Evolutionary conservation across 35 echinoderm and acorn worm species (phyloP), one percentile per base, ranked within the genome.

Genomic region (Strongylocentrotus purpuratus): DNA sequence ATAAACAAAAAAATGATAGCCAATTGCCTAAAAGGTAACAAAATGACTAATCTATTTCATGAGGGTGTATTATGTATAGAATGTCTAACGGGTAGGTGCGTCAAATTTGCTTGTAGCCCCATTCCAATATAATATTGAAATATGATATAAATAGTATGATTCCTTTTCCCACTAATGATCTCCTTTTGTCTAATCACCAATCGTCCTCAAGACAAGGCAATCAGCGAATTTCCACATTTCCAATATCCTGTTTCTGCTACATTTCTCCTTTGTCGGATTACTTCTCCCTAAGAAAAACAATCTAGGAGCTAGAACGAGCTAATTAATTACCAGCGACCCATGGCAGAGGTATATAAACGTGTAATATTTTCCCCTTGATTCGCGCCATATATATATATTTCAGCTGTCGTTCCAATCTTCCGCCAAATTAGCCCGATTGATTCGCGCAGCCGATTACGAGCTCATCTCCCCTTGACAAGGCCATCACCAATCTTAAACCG

Each of bases 261-360:
- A 89, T 4, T 89, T 41, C 87, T 89, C 31, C 20, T 89, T 89
- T 89, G 87, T 46, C 32, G 18, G 33, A 89, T 89, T 89, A 20
- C 33, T 41, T 89, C 91, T 31, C 46, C n/a, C 87, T 46, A 46
- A 89, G 46, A 93, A 93, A 93, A 58, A 93, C 45, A 93, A 93
- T 93, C 91, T n/a, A 93, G 91, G 46, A 46, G 35, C 35, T 41
- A 41, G 31, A 93, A 58, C 91, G 91, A 47, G 48, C 91, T 93
- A 93, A 93, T 93, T 93, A 93, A 93, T 93, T 93, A 93, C 91
- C 11, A 50, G 15, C 91, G 91, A 93, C 91, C 91, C 91, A 20
- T 4, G 91, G 91, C 91, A 93, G 46, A 32, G 45, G 9, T 46
- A 89, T 31, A 87, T 31, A 20, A 86, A 31, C 33, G 32, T 46